Evolutionary conservation across 2,797 vertebrate species (phyloP), one percentile per base, ranked within the genome.

Genomic region (Apodemus agrarius): DNA sequence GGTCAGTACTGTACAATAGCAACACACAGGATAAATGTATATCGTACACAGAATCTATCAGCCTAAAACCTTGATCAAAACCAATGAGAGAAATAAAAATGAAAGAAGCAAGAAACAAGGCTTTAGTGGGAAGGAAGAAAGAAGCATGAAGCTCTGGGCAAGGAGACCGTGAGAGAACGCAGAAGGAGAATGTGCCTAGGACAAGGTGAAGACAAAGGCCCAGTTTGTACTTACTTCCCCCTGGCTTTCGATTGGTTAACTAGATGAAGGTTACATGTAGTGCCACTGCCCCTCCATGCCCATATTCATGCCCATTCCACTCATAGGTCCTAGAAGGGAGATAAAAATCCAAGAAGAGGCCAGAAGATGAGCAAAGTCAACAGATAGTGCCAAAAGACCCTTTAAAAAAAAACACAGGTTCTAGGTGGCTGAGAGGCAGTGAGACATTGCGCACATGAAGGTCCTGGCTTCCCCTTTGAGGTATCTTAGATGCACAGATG

Each of bases 291-390:
- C 99, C 99, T 99, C 99, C 99, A 99, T 99, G 98, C 99, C 99
- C 99, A 99, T 99, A 99, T 99, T 99, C 99, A 99, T 99, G 98
- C 99, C 99, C 99, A 99, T 99, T 98, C 99, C 99, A 99, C 99
- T 99, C 99, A 99, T 99, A 98, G 99, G 99, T 99, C 99, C 99
- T 99, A 99, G 96, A 99, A 97, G 97, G 99, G 98, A 99, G 99
- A 99, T 98, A 99, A 99, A 98, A 99, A 99, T 98, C 99, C 98
- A 99, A 99, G 99, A 99, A 99, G 99, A 99, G 97, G 98, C 99
- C 98, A 99, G 98, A 99, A 98, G 98, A 98, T 99, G 99, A 99
- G 99, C 99, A 98, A 99, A 98, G 98, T 99, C 98, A 99, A 98
- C 97, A 98, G 99, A 99, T 96, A 99, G 98, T 94, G 98, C 98